A percentile compares a stretch with the other conserved stretches of the same genome.
These are phyloP conservation scores for Beroe ovata DNA, from an alignment of 37 sponge, comb jelly and placozoan genomes.

Conservation along the genomic window DNA sequence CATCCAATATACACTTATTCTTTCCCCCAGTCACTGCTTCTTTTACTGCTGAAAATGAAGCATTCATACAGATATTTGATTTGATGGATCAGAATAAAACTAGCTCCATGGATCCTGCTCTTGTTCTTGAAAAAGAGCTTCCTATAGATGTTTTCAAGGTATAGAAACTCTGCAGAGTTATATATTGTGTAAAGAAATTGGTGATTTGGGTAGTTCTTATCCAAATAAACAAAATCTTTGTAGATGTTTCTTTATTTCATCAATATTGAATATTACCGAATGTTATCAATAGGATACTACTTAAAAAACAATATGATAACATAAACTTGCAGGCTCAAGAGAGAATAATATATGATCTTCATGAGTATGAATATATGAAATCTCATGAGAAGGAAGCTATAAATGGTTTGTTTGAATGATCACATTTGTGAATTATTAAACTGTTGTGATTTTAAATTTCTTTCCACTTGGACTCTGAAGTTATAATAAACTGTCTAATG, in stretches of 20 bases:
- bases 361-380: conserved; percentile 1
- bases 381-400: neutral
- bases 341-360: neutral
- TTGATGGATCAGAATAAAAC: conserved; percentile 1
- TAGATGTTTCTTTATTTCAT: no score
- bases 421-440: no score
- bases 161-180: no score
- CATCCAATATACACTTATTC: no score
- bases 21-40: neutral
- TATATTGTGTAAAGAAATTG: no score
- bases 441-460: no score
- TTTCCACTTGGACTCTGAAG: no score
- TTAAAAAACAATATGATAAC: no score
- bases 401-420: conserved; percentile 16
- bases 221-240: no score
- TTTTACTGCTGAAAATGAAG: neutral
- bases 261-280: no score
- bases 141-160: neutral
- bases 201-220: no score
- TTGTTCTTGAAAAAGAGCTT: conserved; percentile 1
- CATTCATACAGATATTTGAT: conserved; percentile 49
- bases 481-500: neutral
- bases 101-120: conserved; percentile 16
- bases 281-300: no score
- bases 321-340: conserved; percentile 13